phyloP scores from a whole-genome alignment of 2,113 vertebrate genomes.

The Onychostoma macrolepis region DNA sequence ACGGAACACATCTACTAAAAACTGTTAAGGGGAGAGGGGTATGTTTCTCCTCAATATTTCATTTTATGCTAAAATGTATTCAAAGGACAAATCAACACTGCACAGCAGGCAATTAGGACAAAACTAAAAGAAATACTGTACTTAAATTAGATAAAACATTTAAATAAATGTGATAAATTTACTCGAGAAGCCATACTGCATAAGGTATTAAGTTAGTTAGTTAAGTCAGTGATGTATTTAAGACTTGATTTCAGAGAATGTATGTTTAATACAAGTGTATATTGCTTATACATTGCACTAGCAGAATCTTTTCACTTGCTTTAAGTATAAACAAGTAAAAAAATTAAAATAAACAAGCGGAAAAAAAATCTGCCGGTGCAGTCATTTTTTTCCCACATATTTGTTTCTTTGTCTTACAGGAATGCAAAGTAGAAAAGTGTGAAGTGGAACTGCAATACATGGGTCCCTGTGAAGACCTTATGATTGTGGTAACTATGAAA shows the following conservation, averaged over 20 bases:
- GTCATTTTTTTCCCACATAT: background rate
- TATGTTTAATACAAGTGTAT: background rate
- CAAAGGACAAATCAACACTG: background rate
- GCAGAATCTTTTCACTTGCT: background rate
- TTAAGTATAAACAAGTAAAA: background rate
- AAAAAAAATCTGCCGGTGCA: background rate
- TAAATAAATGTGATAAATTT: background rate
- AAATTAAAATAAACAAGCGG: background rate
- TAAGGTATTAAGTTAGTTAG: background rate
- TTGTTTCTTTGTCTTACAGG: constrained; percentile 17
- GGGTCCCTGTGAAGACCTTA: constrained; percentile 37
- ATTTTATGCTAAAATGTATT: background rate
- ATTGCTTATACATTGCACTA: background rate
- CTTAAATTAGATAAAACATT: background rate
- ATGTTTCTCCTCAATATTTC: background rate
- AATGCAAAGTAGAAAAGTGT: background rate
- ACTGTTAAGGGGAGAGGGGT: background rate
- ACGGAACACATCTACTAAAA: background rate
- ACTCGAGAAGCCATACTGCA: background rate
- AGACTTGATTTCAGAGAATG: background rate
- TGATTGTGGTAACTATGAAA: background rate
- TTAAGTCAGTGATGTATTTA: too few species aligned
- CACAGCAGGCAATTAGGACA: background rate
- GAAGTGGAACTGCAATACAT: background rate
- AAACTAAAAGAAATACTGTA: too few species aligned